Evolutionary conservation across 2,797 vertebrate species (phyloP).

Genomic region (Falco novaeseelandiae): DNA sequence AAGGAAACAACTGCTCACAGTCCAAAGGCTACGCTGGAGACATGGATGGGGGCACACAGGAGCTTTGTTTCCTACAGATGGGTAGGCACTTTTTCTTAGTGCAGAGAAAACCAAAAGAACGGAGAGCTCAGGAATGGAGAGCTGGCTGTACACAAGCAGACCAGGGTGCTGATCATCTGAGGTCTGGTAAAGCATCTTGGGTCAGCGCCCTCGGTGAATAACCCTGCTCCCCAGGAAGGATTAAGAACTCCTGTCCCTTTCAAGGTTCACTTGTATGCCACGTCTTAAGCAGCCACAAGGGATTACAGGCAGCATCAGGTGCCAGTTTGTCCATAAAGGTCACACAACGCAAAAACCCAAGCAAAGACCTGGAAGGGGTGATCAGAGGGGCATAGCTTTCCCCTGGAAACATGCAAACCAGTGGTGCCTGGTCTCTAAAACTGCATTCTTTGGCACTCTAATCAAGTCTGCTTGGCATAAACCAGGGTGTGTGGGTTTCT

Average conservation of each 20-base stretch:
- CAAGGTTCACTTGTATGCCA: not conserved
- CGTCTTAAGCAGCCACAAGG: not conserved
- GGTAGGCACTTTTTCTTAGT: not conserved
- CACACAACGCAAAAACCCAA: not conserved
- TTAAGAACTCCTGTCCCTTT: not conserved
- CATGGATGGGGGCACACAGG: not conserved
- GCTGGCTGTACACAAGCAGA: not conserved
- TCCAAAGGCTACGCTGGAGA: not conserved
- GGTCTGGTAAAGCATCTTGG: not conserved
- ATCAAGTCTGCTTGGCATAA: conserved; percentile 12
- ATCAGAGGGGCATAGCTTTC: not conserved
- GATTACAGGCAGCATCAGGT: not conserved
- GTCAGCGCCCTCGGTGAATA: not conserved
- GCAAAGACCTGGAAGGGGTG: not conserved
- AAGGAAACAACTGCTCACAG: not conserved
- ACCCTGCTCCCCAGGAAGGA: not conserved
- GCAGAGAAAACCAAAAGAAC: not conserved
- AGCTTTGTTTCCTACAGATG: not conserved
- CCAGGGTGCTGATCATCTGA: rapidly evolving
- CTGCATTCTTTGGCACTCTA: conserved; percentile 4
- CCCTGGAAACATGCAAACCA: not conserved
- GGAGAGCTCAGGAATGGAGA: not conserved
- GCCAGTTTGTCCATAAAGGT: not conserved
- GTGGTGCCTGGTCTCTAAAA: conserved; percentile 5
- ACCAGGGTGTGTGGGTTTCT: conserved; percentile 21